Base-by-base conservation (phyloP, 2,797 vertebrate species). In the Fundulus diaphanus region DNA sequence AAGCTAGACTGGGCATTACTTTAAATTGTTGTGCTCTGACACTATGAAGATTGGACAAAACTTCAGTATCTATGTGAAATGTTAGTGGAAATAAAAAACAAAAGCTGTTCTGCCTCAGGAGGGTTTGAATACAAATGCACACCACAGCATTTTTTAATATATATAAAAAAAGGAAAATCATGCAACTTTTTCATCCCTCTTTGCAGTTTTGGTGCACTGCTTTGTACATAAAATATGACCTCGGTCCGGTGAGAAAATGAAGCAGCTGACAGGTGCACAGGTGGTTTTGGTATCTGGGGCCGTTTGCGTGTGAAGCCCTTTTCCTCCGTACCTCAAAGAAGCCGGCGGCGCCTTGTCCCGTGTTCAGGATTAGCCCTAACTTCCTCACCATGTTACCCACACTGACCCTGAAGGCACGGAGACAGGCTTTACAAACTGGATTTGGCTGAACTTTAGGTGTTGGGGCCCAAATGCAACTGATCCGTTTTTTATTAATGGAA, bases 311-410 rank as follows among this genome's bases (percentile, higher is more conserved):
- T 66, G 66, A 18, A 56, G 12, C 35, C 63, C 49, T 63, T 76
- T 83, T 68, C 68, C 77, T 74, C 63, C 49, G 16, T 79, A 77
- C 42, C 16, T 81, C 74, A 70, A 78, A 68, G 37, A 76, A 73
- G 13, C 40, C 69, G 33, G 85, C 83, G 92, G 79, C 91, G 83
- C 86, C 82, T 24, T 86, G 85, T 90, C 90, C 66, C 85, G 48
- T 90, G 93, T 85, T 88, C 82, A 68, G 87, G 89, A 93, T 94
- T 93, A 93, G 46, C 78, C 70, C 40, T 37, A 48, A 74, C 51
- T 54, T 69, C 16, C 51, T 42, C 1, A 0, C 44, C 7, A 1
- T 42, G 61, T 51, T 24, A 84, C 68, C 9, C 5, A 72, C 15
- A 0, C 70, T 68, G 77, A 85, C 82, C 82, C 84, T 6, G 27